Percentiles rank a stretch among this genome's conserved stretches.
These are phyloP conservation scores for Cepphus grylle DNA, from an alignment of 2,113 vertebrate species.

Conservation along the genomic window DNA sequence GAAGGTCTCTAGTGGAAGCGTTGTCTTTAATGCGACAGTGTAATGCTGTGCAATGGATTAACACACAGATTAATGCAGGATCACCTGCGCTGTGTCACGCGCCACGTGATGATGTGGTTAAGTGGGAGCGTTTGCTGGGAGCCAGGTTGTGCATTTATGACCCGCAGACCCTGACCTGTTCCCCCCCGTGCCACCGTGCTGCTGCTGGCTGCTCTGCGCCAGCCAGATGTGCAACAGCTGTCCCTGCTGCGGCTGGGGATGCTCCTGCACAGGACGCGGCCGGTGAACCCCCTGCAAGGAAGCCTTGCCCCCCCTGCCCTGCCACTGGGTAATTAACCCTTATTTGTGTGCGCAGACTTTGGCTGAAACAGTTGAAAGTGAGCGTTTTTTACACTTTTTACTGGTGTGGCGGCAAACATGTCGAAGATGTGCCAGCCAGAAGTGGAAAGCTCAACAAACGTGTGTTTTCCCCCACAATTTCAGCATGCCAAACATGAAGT, in stretches of 20 bases:
- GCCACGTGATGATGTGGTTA: fast-evolving
- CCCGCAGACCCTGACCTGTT: fast-evolving
- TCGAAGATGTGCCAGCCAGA: neutral
- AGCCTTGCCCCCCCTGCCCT: fast-evolving
- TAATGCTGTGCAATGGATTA: fast-evolving
- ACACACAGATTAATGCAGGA: too few relatives aligned
- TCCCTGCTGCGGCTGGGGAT: neutral
- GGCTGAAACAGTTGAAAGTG: neutral
- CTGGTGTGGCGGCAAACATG: fast-evolving
- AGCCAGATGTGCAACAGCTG: fast-evolving
- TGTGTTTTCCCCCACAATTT: neutral
- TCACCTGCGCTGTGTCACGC: fast-evolving
- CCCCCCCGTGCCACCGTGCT: fast-evolving
- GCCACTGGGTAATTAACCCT: too few relatives aligned
- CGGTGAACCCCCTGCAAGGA: neutral
- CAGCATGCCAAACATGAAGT: neutral
- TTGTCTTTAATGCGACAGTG: neutral
- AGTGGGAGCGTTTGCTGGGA: neutral
- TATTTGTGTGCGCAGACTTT: too few relatives aligned
- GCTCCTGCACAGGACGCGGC: fast-evolving
- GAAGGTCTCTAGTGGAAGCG: neutral
- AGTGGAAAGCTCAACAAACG: neutral
- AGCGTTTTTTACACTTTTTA: fast-evolving
- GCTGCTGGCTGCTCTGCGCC: neutral
- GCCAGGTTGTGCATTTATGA: fast-evolving